These are phyloP conservation scores for Cantharis nigra DNA, from an alignment of 2,888 invertebrate species.

Conservation along the genomic window DNA sequence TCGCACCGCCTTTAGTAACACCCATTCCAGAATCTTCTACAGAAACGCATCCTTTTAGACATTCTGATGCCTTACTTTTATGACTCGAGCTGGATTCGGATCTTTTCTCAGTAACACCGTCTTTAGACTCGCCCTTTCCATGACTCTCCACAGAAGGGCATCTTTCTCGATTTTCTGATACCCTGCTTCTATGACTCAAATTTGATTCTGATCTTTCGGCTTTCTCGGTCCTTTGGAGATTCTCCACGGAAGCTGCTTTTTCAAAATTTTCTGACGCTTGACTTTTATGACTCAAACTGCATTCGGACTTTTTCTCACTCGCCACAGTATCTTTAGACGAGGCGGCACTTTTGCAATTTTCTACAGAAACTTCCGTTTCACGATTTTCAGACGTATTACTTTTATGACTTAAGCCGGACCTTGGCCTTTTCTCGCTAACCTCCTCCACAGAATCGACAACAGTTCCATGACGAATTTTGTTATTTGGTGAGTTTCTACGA, in stretches of 20 bases:
- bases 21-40: neutral
- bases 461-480: neutral
- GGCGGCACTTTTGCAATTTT: too few relatives aligned
- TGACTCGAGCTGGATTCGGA: neutral
- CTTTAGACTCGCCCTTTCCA: too few relatives aligned
- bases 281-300: neutral
- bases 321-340: too few relatives aligned
- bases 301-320: neutral
- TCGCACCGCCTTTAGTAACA: neutral
- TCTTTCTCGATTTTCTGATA: neutral
- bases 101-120: neutral
- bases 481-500: neutral
- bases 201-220: neutral
- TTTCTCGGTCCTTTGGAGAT: neutral
- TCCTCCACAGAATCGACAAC: neutral
- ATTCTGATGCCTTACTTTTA: neutral
- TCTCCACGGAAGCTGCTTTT: neutral
- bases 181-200: neutral
- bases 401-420: neutral
- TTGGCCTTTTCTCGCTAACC: neutral
- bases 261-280: neutral
- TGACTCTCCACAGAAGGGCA: too few relatives aligned
- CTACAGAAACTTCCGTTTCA: too few relatives aligned
- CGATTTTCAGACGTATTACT: neutral
- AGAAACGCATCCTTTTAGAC: neutral